These are phyloP conservation scores for Campaea margaritaria DNA, from an alignment of 2,888 invertebrate species.

Conservation along the genomic window DNA sequence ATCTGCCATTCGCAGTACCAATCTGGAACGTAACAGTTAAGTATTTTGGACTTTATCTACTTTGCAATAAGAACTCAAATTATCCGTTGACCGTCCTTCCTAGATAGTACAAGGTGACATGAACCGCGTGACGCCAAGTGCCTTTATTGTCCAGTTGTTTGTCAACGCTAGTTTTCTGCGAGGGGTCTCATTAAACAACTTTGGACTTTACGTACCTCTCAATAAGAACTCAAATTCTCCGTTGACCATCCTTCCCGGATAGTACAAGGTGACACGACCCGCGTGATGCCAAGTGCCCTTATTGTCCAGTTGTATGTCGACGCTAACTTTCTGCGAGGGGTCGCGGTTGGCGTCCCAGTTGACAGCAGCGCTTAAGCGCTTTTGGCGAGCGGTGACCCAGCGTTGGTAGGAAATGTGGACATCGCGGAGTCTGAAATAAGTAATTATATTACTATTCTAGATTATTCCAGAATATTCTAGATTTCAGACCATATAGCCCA, in stretches of 20 bases:
- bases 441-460: too few relatives aligned
- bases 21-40: constrained; percentile 52
- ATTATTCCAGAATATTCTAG: background rate
- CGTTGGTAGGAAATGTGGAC: constrained; percentile 88
- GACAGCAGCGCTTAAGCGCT: constrained; percentile 89
- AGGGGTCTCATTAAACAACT: constrained; percentile 83
- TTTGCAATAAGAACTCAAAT: constrained; percentile 85
- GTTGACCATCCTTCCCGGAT: constrained; percentile 90
- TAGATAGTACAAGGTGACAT: constrained; percentile 89
- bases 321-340: constrained; percentile 89
- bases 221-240: constrained; percentile 87
- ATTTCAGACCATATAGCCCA: background rate
- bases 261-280: constrained; percentile 87
- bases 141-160: constrained; percentile 86
- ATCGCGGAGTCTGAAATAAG: constrained; percentile 87
- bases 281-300: constrained; percentile 86
- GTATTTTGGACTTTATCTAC: constrained; percentile 50
- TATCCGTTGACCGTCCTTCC: constrained; percentile 89
- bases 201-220: constrained; percentile 64
- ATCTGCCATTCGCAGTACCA: constrained; percentile 84
- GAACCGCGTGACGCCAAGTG: constrained; percentile 86
- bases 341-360: constrained; percentile 96
- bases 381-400: constrained; percentile 84
- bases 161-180: constrained; percentile 87
- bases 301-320: constrained; percentile 86